Evolutionary conservation across 2,797 vertebrate genomes (phyloP).

Genomic region (Sebastes iracundus): DNA sequence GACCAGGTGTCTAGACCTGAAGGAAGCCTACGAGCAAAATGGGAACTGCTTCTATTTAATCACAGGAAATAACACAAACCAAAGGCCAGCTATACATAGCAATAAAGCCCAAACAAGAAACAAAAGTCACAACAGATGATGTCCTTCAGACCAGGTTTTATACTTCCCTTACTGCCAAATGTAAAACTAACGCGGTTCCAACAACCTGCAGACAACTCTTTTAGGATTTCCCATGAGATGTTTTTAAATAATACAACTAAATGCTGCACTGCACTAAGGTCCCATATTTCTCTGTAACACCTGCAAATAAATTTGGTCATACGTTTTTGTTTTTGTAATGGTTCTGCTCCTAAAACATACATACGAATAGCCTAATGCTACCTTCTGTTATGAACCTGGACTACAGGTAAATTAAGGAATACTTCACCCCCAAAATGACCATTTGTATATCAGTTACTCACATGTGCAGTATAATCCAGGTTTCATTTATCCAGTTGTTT

Average conservation of each 20-base stretch:
- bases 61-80: constrained; percentile 87
- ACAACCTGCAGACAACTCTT: background rate
- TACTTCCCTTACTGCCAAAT: background rate
- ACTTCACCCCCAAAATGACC: background rate
- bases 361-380: background rate
- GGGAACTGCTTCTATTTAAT: constrained; percentile 42
- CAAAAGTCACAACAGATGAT: constrained; percentile 85
- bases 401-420: background rate
- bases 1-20: constrained; percentile 54
- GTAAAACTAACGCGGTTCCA: background rate
- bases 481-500: background rate
- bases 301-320: background rate
- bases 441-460: background rate
- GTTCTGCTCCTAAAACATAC: background rate
- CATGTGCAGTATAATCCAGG: background rate
- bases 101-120: constrained; percentile 84
- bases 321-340: background rate
- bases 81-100: constrained; percentile 79
- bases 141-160: constrained; percentile 76
- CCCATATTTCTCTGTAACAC: background rate
- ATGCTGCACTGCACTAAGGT: no score
- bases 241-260: background rate
- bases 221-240: background rate
- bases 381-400: background rate
- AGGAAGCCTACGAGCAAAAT: constrained; percentile 49